Evolutionary conservation across 2,113 vertebrate genomes (phyloP).

Genomic region (Hirundichthys speculiger): DNA sequence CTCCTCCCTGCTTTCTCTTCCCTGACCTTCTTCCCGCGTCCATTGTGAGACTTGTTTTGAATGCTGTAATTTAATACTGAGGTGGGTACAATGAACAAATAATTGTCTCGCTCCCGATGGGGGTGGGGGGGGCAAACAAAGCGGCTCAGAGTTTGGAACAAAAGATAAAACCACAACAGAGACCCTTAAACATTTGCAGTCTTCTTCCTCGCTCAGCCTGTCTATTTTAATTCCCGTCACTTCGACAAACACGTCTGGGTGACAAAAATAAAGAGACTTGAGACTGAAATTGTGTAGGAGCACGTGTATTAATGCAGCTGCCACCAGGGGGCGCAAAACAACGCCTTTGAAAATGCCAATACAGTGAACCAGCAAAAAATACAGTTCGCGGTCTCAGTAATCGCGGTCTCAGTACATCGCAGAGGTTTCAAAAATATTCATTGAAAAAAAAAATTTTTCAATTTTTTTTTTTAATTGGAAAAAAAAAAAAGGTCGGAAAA

Average conservation of each 20-base stretch:
- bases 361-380: too few species aligned
- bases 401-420: too few species aligned
- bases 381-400: too few species aligned
- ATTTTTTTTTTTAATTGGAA: too few species aligned
- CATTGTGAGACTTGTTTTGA: constrained; percentile 45
- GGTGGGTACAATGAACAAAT: constrained; percentile 46
- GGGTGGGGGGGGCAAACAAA: constrained; percentile 27
- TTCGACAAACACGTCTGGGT: constrained; percentile 17
- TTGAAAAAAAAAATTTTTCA: too few species aligned
- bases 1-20: not conserved
- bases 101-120: constrained; percentile 21
- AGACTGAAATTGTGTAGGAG: too few species aligned
- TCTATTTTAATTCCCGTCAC: constrained; percentile 10
- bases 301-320: too few species aligned
- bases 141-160: constrained; percentile 2
- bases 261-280: too few species aligned
- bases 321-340: too few species aligned
- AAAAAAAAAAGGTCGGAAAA: too few species aligned
- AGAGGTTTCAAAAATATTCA: too few species aligned
- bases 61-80: constrained; percentile 49
- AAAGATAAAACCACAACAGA: constrained; percentile 4
- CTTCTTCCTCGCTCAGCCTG: not conserved
- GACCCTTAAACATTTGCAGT: not conserved
- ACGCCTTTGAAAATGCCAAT: too few species aligned
- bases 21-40: constrained; percentile 5